phyloP scores from a whole-genome alignment of 2,797 vertebrate species.

The Anabacerthia variegaticeps region DNA sequence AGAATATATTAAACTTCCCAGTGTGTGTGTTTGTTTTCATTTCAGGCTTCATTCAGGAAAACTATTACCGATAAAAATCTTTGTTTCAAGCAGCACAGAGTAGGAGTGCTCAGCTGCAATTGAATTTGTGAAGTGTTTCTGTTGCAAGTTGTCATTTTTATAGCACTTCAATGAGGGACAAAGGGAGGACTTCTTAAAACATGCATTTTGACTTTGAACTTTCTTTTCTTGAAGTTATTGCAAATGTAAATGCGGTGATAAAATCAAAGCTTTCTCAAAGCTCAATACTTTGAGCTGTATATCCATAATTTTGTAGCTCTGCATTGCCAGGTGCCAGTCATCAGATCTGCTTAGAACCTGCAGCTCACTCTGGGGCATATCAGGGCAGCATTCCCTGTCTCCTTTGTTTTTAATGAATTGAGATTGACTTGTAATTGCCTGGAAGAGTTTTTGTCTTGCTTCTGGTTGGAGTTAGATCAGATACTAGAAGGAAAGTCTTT shows the following conservation, averaged over 20 bases:
- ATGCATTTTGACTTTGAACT: not conserved
- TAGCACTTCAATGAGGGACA: not conserved
- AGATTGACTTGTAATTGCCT: not conserved
- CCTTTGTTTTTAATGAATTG: not conserved
- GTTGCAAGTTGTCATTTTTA: not conserved
- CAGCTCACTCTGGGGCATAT: not conserved
- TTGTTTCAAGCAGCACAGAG: not conserved
- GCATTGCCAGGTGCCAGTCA: not conserved
- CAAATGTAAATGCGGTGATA: not conserved
- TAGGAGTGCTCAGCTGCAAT: not conserved
- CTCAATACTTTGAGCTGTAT: not conserved
- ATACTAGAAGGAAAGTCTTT: not conserved
- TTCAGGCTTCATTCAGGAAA: constrained; percentile 23
- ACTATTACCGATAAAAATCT: constrained; percentile 34
- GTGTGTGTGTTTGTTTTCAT: not conserved
- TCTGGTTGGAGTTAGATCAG: not conserved
- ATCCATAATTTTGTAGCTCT: not conserved
- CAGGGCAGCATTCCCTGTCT: not conserved
- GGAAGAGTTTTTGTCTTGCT: not conserved
- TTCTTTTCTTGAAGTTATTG: not conserved
- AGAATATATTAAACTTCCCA: not conserved
- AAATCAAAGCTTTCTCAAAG: not conserved
- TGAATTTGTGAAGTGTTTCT: not conserved
- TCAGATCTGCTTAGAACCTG: not conserved
- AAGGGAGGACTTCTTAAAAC: not conserved